A percentile compares a stretch with the other conserved stretches of the same genome.
These are phyloP conservation scores for Notothenia rossii DNA, from an alignment of 2,113 vertebrate genomes.

Conservation along the genomic window DNA sequence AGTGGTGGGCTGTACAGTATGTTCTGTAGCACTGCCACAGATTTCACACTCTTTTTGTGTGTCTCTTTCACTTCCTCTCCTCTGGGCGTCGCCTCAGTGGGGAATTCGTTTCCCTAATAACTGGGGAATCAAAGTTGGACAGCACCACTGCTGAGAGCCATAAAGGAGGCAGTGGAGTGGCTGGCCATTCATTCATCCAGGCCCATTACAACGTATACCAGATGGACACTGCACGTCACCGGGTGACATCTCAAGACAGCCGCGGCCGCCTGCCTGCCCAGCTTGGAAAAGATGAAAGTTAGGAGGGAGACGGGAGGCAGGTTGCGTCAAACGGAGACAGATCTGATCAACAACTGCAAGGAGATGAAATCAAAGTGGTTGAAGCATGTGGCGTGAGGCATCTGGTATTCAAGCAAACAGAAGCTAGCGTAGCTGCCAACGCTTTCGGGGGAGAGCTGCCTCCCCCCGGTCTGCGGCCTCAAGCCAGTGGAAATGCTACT, in stretches of 20 bases:
- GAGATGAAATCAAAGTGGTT: constrained; percentile 81
- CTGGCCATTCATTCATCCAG: constrained; percentile 74
- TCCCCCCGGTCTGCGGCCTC: constrained; percentile 57
- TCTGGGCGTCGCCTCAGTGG: constrained; percentile 73
- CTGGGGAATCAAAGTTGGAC: constrained; percentile 81
- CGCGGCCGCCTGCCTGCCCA: constrained; percentile 64
- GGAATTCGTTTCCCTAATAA: constrained; percentile 78
- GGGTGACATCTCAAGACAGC: constrained; percentile 79
- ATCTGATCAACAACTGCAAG: constrained; percentile 83
- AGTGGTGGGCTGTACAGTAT: constrained; percentile 68
- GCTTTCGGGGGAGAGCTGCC: constrained; percentile 53
- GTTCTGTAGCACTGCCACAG: constrained; percentile 68
- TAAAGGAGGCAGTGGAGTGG: constrained; percentile 77
- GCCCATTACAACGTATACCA: constrained; percentile 75
- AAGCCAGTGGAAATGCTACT: constrained; percentile 61
- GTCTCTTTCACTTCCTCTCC: constrained; percentile 74
- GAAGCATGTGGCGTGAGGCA: constrained; percentile 80
- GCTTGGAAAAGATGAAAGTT: constrained; percentile 79
- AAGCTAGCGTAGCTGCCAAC: constrained; percentile 73
- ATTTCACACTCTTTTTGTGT: constrained; percentile 79
- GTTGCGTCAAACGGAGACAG: constrained; percentile 75
- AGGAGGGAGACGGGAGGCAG: constrained; percentile 71
- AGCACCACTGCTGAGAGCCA: constrained; percentile 76
- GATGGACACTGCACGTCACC: constrained; percentile 79
- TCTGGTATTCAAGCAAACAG: constrained; percentile 79